Evolutionary conservation across 1,140 invertebrate genomes (phyloP).

Genomic region (Nilaparvata lugens): DNA sequence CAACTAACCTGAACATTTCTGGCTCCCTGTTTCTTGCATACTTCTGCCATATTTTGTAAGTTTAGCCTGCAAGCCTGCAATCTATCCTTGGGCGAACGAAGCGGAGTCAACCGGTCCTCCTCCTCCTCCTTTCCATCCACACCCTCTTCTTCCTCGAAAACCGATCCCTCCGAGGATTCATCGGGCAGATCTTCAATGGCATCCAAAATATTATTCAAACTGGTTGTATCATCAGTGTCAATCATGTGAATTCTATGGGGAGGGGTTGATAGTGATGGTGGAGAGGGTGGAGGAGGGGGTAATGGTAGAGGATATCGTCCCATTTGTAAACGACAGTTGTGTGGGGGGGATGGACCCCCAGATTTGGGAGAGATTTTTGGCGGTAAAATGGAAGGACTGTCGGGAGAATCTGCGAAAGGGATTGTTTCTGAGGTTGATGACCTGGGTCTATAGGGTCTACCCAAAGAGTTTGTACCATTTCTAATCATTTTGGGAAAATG

Average conservation of each 20-base stretch:
- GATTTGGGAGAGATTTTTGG: background rate
- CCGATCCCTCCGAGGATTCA: background rate
- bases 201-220: slow-evolving; percentile 23
- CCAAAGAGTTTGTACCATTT: no score
- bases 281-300: background rate
- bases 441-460: slow-evolving; percentile 12
- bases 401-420: slow-evolving; percentile 16
- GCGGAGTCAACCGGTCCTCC: background rate
- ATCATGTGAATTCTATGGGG: background rate
- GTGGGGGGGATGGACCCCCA: background rate
- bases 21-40: no score
- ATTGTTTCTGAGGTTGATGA: slow-evolving; percentile 22
- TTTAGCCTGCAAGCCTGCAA: no score
- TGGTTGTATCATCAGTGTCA: slow-evolving; percentile 20
- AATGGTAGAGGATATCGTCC: background rate
- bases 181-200: slow-evolving; percentile 17
- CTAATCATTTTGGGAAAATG: no score
- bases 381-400: background rate
- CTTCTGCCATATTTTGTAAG: no score
- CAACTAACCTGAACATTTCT: no score
- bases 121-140: background rate
- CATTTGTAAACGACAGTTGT: no score
- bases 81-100: no score
- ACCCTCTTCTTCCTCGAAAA: background rate
- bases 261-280: background rate